A percentile compares a stretch with the other conserved stretches of the same genome.
Conservation (phyloP, 1,140 invertebrate species). For the Rhagoletis pomonella region DNA sequence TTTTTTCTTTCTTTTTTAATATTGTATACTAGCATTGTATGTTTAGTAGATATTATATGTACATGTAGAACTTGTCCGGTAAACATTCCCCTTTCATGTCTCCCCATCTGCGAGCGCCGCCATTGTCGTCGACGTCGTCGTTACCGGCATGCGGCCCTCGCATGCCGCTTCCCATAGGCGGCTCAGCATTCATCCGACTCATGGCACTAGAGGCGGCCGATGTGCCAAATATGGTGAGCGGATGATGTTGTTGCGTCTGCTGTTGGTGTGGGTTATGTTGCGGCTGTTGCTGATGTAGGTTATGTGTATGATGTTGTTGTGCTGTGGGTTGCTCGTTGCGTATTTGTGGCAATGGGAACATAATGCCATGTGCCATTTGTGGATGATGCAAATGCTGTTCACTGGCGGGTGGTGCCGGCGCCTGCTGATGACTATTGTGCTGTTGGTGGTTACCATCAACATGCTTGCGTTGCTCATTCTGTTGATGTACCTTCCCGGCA, state of each 20-base stretch:
- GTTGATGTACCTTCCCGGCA: conserved; percentile 64
- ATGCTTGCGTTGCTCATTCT: conserved; percentile 67
- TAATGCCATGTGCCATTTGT: conserved; percentile 71
- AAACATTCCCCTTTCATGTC: background rate
- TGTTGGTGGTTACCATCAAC: conserved; percentile 66
- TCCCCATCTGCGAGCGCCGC: conserved; percentile 5
- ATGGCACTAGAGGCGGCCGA: conserved; percentile 59
- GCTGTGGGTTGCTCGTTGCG: conserved; percentile 67
- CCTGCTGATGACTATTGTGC: conserved; percentile 67
- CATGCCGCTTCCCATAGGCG: conserved; percentile 73
- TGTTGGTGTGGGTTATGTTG: conserved; percentile 65
- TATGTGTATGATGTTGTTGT: conserved; percentile 67
- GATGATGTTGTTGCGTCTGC: conserved; percentile 64
- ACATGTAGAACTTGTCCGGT: conserved; percentile 27
- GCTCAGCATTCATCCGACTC: conserved; percentile 72
- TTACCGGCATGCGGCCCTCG: conserved; percentile 64
- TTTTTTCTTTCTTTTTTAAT: conserved; percentile 10
- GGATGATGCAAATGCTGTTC: conserved; percentile 71
- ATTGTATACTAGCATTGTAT: conserved; percentile 23
- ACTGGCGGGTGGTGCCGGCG: conserved; percentile 65
- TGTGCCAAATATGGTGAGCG: conserved; percentile 65
- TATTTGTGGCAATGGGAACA: conserved; percentile 69
- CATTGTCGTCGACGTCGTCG: background rate
- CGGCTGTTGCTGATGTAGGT: conserved; percentile 65
- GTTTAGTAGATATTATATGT: conserved; percentile 25